phyloP scores from a whole-genome alignment of 1,140 invertebrate species.

The Dendrolimus kikuchii region DNA sequence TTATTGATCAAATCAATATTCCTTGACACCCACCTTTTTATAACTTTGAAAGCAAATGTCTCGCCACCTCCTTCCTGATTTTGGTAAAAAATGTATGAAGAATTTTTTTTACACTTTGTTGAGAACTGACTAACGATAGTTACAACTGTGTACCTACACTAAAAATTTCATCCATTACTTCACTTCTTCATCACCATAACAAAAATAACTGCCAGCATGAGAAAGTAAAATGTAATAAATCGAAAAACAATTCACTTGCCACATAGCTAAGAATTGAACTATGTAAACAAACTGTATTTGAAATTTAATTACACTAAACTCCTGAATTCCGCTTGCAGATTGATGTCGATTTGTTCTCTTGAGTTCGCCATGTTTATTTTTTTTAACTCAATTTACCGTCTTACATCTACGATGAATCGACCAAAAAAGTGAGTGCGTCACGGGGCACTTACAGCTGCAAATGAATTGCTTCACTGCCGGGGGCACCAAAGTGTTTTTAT shows the following conservation, averaged over 20 bases:
- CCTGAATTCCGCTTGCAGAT: constrained; percentile 28
- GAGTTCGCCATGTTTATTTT: constrained; percentile 36
- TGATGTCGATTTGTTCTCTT: constrained; percentile 50
- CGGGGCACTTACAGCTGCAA: constrained; percentile 39
- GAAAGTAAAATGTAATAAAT: too few species aligned
- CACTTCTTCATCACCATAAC: too few species aligned
- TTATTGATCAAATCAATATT: too few species aligned
- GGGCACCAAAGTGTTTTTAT: constrained; percentile 39
- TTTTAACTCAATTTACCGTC: constrained; percentile 42
- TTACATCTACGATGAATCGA: constrained; percentile 25
- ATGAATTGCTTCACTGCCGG: constrained; percentile 49
- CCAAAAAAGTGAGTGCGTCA: constrained; percentile 37
- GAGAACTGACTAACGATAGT: too few species aligned
- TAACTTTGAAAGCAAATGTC: too few species aligned
- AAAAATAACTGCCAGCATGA: too few species aligned
- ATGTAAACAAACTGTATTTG: constrained; percentile 11
- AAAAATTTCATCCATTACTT: too few species aligned
- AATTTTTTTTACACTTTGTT: too few species aligned
- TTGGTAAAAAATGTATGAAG: too few species aligned
- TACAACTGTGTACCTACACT: too few species aligned
- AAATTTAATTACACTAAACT: constrained; percentile 28
- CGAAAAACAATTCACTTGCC: neutral
- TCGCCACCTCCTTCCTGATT: too few species aligned
- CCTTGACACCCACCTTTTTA: too few species aligned
- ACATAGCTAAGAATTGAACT: constrained; percentile 2